Percentiles rank a stretch among this genome's conserved stretches.
Conservation (phyloP, 2,113 vertebrate species). For the Tricholaema leucomelas region DNA sequence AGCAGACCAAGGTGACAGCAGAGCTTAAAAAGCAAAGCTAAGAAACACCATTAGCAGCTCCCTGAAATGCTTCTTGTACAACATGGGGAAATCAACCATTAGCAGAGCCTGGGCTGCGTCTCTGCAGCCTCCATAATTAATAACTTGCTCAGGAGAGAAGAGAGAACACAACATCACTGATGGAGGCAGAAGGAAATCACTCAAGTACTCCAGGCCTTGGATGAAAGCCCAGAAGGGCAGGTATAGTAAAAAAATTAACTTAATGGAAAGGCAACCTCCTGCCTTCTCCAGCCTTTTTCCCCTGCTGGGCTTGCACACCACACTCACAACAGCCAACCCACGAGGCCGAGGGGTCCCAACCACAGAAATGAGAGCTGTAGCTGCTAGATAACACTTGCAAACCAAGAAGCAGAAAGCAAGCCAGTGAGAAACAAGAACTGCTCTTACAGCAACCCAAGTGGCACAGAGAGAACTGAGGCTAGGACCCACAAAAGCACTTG, state of each 20-base stretch:
- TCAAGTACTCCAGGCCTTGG: conserved; percentile 14
- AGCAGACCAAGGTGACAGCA: rapidly evolving
- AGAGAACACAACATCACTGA: neutral
- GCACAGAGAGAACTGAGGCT: rapidly evolving
- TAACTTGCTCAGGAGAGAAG: conserved; percentile 42
- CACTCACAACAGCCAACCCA: neutral
- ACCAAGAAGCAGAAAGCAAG: neutral
- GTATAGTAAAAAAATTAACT: conserved; percentile 28
- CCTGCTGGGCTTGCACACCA: neutral
- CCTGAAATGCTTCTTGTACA: neutral
- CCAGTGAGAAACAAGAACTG: neutral
- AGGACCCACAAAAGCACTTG: rapidly evolving
- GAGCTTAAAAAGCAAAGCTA: neutral
- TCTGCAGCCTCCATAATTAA: conserved; percentile 53
- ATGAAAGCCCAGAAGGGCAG: conserved; percentile 29
- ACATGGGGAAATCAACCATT: neutral
- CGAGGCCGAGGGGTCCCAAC: neutral
- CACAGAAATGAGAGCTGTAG: neutral
- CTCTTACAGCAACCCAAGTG: rapidly evolving
- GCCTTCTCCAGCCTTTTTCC: neutral
- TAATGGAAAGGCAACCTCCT: conserved; percentile 9
- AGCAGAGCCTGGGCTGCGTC: conserved; percentile 29
- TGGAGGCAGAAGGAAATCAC: neutral
- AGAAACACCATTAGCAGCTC: conserved; percentile 13
- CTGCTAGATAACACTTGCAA: neutral